phyloP scores from a whole-genome alignment of 1,140 invertebrate species.

The Atta texana region DNA sequence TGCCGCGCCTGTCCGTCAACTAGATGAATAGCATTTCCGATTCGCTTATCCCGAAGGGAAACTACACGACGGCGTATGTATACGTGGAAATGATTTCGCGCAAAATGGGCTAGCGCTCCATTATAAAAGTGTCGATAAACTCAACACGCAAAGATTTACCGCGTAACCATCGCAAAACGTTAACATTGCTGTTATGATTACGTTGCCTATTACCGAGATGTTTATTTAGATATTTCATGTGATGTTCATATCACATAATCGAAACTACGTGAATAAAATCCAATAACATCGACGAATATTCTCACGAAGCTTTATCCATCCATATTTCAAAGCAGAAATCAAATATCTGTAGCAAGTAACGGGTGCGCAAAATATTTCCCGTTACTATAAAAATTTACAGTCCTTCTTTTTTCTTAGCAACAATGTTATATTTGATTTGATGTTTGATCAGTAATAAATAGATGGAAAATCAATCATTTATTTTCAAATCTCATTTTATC shows the following conservation, averaged over 20 bases:
- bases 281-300: not conserved
- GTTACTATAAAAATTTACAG: not conserved
- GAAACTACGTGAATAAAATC: not conserved
- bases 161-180: slow-evolving; percentile 16
- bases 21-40: slow-evolving; percentile 56
- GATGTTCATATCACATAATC: not conserved
- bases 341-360: not conserved
- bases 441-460: not conserved
- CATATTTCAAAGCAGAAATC: not conserved
- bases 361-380: not conserved
- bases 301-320: not conserved
- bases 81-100: slow-evolving; percentile 47
- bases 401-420: not conserved
- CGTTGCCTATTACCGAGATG: not conserved
- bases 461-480: not conserved
- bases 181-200: not conserved
- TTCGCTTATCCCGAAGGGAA: slow-evolving; percentile 60
- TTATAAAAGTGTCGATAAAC: slow-evolving; percentile 62
- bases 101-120: not conserved
- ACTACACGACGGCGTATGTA: slow-evolving; percentile 32
- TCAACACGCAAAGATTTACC: slow-evolving; percentile 19
- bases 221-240: not conserved
- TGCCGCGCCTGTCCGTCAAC: slow-evolving; percentile 44
- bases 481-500: not conserved
- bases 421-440: not conserved